Base-by-base conservation (phyloP, 1,140 invertebrate species). In the Ips typographus region DNA sequence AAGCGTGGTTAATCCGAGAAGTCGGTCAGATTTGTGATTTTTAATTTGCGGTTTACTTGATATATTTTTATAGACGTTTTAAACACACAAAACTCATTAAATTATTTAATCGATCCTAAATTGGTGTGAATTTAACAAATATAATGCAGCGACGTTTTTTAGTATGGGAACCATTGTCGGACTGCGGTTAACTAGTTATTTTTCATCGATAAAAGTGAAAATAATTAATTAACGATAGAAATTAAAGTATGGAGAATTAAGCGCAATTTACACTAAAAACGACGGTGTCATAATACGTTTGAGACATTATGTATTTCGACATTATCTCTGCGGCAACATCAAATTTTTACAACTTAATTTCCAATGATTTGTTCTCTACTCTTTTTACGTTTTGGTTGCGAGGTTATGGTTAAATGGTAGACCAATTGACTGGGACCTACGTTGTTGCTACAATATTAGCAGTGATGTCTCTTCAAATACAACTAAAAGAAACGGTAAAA, bases 51-150 rank as follows among this genome's bases (percentile, higher is more conserved):
- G 59, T 61, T 61, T 61, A 37, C 47, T 22, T 37, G 42, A 49
- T 61, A 61, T 61, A 47, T 61, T 44, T 61, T 61, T 61, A 61
- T 47, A 49, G 40, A 61, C 41, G 2, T 49, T 61, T 61, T 47
- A 61, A 61, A 61, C 38, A 61, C n/a, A 61, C 59, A 61, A 61
- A 61, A 61, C 43, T 61, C 59, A 61, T 61, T 61, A 61, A 61
- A 61, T 61, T 61, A 61, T 61, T 61, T 61, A 61, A 61, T 61
- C 59, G 43, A 61, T 61, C 43, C 41, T 22, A 47, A 61, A 61
- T 61, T 61, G 38, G 42, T 61, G 43, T 49, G 43, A 22, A 47
- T 61, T 44, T 44, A 61, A 37, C 59, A 61, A 61, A 61, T 47
- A 61, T 49, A 61, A 37, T 47, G 41, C 22, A 47, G 43, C 6